Evolutionary conservation across 1,140 invertebrate genomes (phyloP), one percentile per base, ranked within the genome.

Genomic region (Belonocnema kinseyi): DNA sequence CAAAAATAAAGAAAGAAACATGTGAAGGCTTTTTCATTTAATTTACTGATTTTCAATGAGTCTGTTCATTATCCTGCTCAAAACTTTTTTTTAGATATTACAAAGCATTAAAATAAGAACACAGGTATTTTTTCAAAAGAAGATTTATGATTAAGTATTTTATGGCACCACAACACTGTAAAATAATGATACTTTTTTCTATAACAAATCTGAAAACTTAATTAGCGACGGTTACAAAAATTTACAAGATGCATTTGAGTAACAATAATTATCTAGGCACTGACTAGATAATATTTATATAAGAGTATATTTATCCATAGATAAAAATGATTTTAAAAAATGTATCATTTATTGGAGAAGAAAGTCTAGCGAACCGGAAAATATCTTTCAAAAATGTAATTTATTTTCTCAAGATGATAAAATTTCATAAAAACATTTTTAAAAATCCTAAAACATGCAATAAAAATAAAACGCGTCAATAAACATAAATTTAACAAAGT

Each of bases 261-360:
- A 66, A 66, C 61, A 46, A 66, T 46, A 10, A 46, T 66, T 66
- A 66, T 66, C 61, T 66, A 66, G 61, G 61, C 61, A 66, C 61
- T 66, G 61, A 66, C 61, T 66, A 66, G 61, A 66, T 66, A 66
- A 66, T 66, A 66, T 40, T 66, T 40, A 40, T 66, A 16, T n/a
- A 46, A 11, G 26, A 66, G 13, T 66, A 66, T 17, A 56, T 56
- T 61, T 58, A 58, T 58, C 13, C 40, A 21, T 61, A 40, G 33
- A n/a, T 6, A 46, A 46, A n/a, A 40, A 40, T 40, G 40, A 66
- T 21, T 58, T 21, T 26, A 26, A 26, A 26, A 66, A 40, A 26
- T 61, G 11, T 66, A 40, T 10, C 14, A 2, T 56, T 21, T 19
- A 33, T 61, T 66, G 21, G 61, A 66, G 61, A 66, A 66, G 61